phyloP scores from a whole-genome alignment of 2,113 vertebrate genomes.

The Myiozetetes cayanensis region DNA sequence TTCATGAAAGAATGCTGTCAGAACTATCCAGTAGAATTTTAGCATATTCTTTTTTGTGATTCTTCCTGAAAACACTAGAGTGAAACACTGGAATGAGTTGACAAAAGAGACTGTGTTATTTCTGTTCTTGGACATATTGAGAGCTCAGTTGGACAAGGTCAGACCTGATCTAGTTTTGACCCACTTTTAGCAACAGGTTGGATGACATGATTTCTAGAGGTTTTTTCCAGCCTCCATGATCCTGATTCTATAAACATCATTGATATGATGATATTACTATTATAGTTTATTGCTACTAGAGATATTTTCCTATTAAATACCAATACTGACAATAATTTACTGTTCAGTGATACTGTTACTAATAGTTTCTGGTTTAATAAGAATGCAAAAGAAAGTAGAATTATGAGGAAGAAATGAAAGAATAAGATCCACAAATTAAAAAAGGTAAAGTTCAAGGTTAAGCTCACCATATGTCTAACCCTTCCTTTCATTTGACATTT shows the following conservation, averaged over 20 bases:
- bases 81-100: not conserved
- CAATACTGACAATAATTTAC: not conserved
- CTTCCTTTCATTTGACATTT: not conserved
- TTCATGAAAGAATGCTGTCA: not conserved
- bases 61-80: not conserved
- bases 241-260: not conserved
- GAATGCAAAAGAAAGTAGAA: not conserved
- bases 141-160: not conserved
- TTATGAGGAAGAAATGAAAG: not conserved
- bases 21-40: not conserved
- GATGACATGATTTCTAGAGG: not conserved
- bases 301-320: not conserved
- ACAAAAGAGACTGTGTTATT: not conserved
- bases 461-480: not conserved
- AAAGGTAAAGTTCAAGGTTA: not conserved
- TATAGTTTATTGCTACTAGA: not conserved
- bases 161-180: not conserved
- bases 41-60: not conserved
- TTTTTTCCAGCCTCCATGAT: not conserved
- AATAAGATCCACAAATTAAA: not conserved
- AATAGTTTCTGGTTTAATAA: not conserved
- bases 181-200: not conserved
- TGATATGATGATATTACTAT: not conserved
- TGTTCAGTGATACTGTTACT: not conserved
- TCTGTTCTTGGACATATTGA: not conserved